Evolutionary conservation across 2,888 invertebrate species (phyloP), one percentile per base, ranked within the genome.

Genomic region (Glyphotaelius pellucidus): DNA sequence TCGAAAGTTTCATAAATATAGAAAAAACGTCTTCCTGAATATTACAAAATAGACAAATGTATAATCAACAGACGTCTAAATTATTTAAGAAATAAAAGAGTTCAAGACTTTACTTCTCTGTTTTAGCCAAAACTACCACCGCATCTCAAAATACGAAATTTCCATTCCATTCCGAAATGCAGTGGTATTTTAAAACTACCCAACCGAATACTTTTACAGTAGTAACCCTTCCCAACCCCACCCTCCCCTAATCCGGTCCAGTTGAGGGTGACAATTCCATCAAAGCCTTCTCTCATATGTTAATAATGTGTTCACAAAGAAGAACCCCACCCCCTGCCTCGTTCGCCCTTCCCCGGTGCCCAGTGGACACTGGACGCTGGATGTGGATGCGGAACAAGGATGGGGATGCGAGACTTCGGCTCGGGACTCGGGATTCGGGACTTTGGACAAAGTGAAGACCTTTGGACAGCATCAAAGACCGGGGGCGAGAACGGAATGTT

Each of bases 241-340:
- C 79, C 91, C 90, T 38, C 90, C 90, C 42, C 80, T 80, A 35
- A 89, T 84, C 84, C 90, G 81, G 91, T 85, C 90, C 92, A 92
- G 84, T 92, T 91, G 91, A 90, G 90, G 90, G 91, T 91, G 92
- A 92, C 92, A 91, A 93, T 92, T 90, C 89, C 93, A 93, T 93
- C 93, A 93, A 93, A 93, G 93, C 93, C 83, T 90, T 84, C 90
- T 85, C 90, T 93, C 91, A 89, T 81, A 93, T 93, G 93, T 91
- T 88, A 93, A 90, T 93, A 93, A 93, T 93, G 92, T 89, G 89
- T 81, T 84, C 92, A 90, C 93, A 92, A 91, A 92, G 91, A 88
- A 91, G 93, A 89, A 67, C 25, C 92, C 93, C 91, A 90, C 42
- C 83, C 81, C 91, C 92, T 84, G 87, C 91, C 86, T 90, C 92